Percentiles rank a stretch among this genome's conserved stretches.
phyloP scores from a whole-genome alignment of 2,113 vertebrate genomes.

The Pollimyrus isidori region DNA sequence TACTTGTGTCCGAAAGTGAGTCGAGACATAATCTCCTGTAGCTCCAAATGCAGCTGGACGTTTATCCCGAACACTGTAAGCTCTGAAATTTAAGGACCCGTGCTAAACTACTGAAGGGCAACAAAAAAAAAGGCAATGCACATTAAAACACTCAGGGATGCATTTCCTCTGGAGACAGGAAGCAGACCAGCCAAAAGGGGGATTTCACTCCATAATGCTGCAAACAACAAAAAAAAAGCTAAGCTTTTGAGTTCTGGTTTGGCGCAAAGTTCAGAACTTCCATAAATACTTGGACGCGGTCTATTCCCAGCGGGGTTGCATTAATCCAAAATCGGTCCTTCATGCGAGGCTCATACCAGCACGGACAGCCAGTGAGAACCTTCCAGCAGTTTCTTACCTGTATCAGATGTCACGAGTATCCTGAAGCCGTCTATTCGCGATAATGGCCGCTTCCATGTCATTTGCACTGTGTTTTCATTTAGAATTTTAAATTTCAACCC shows the following conservation, averaged over 20 bases:
- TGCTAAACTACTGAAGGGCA: not conserved
- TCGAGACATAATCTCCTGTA: not conserved
- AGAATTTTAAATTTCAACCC: slow-evolving; percentile 93
- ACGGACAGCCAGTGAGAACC: not conserved
- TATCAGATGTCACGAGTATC: slow-evolving; percentile 74
- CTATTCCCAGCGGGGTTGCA: not conserved
- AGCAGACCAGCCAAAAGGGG: not conserved
- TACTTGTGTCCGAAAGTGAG: not conserved
- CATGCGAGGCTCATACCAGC: not conserved
- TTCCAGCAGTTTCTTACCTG: slow-evolving; percentile 64
- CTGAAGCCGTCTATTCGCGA: slow-evolving; percentile 80
- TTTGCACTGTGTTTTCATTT: slow-evolving; percentile 87
- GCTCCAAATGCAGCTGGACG: not conserved
- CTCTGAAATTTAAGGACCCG: not conserved
- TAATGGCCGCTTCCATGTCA: slow-evolving; percentile 76
- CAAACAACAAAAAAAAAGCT: not conserved
- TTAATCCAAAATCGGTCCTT: not conserved
- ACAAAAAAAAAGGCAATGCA: not conserved
- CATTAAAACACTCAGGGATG: not conserved
- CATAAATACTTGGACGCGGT: not conserved
- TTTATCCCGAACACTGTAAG: not conserved
- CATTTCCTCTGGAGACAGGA: not conserved
- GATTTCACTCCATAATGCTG: not conserved
- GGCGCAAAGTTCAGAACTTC: not conserved
- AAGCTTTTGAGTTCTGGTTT: slow-evolving; percentile 11